Evolutionary conservation across 1,140 invertebrate species (phyloP), one percentile per base, ranked within the genome.

Genomic region (Geopemphigus sp.): DNA sequence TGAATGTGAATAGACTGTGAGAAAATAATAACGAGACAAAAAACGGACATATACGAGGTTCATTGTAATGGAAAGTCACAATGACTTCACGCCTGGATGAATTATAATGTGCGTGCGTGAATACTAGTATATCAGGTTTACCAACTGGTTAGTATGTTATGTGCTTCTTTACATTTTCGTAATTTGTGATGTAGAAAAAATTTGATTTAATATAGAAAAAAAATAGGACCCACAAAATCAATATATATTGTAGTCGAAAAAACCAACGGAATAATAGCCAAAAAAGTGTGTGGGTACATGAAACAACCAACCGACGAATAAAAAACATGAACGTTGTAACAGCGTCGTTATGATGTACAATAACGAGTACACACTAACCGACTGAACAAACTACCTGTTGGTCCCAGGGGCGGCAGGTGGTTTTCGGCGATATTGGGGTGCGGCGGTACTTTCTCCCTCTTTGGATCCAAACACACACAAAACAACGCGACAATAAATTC

Each of bases 61-160:
- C 74, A 78, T 78, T 78, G 74, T 78, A 72, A 72, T 72, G 68
- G 74, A 61, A 61, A 78, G 74, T 78, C 74, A 78, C 74, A 78
- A 61, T 78, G 74, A n/a, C 10, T 78, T 78, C 74, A 78, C 57
- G 74, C 74, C 74, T 78, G 74, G 74, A 63, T 45, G 74, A 50
- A 17, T 29, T 5, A 0, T 12, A 29, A 15, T 50, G 74, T 78
- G 74, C 74, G 74, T 61, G 56, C 74, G 72, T 59, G 32, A 61
- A 57, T 78, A 47, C 6, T 22, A 61, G 56, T 29, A 22, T 29
- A 29, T 14, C 74, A 78, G 74, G 74, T 78, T 78, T 78, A 50
- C 74, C 74, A 78, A 78, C 74, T 39, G 45, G 74, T 78, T 63
- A 24, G 32, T 39, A 17, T 17, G 57, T 47, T 15, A 8, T 47